These are phyloP conservation scores for Polymixis lichenea DNA, from an alignment of 2,888 invertebrate genomes.

Conservation along the genomic window DNA sequence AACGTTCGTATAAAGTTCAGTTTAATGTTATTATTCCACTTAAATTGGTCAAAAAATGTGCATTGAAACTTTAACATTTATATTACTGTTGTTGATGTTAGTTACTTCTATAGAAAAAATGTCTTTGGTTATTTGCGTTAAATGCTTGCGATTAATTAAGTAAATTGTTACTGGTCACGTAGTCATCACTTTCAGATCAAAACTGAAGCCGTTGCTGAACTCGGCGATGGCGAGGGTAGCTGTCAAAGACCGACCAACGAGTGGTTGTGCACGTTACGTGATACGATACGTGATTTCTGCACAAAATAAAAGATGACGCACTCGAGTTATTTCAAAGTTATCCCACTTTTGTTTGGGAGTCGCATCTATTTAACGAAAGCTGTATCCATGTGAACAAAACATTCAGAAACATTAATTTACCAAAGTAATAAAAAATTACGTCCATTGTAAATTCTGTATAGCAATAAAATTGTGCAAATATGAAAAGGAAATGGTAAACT, in stretches of 20 bases:
- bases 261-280: not conserved
- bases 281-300: not conserved
- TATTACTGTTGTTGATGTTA: not conserved
- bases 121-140: not conserved
- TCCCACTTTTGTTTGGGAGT: slow-evolving; percentile 7
- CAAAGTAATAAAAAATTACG: slow-evolving; percentile 14
- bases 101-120: not conserved
- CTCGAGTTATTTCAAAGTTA: slow-evolving; percentile 11
- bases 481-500: slow-evolving; percentile 4
- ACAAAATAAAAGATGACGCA: not conserved
- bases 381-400: slow-evolving; percentile 30
- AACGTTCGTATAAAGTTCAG: not conserved
- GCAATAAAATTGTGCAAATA: slow-evolving; percentile 27
- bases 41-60: not conserved
- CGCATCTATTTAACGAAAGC: slow-evolving; percentile 15
- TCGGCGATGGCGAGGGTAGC: slow-evolving; percentile 9
- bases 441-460: slow-evolving; percentile 37
- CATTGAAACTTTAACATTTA: not conserved
- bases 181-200: slow-evolving; percentile 22
- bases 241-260: slow-evolving; percentile 8
- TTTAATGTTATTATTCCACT: not conserved
- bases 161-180: not conserved
- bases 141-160: slow-evolving; percentile 5
- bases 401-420: slow-evolving; percentile 23
- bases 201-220: slow-evolving; percentile 32